Conservation (phyloP, 1,140 invertebrate species). For the Anoplophora glabripennis region DNA sequence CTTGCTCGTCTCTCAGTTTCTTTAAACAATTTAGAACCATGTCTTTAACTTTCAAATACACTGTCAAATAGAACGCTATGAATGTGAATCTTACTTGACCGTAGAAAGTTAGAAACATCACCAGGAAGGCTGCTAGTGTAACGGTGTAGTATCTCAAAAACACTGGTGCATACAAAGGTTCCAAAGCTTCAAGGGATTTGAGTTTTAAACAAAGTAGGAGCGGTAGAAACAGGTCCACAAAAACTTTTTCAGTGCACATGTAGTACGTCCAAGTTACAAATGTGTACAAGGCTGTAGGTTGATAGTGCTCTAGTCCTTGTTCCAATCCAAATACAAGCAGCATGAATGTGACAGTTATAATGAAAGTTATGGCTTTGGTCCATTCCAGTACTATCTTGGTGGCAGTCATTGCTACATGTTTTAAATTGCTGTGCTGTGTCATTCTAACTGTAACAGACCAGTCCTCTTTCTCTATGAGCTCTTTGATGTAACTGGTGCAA, state of each 20-base stretch:
- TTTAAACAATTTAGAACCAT: slow-evolving; percentile 55
- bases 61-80: slow-evolving; percentile 63
- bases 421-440: slow-evolving; percentile 67
- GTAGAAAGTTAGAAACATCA: slow-evolving; percentile 54
- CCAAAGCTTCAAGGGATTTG: slow-evolving; percentile 64
- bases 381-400: slow-evolving; percentile 79
- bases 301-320: slow-evolving; percentile 71
- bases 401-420: slow-evolving; percentile 76
- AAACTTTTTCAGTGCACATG: slow-evolving; percentile 69
- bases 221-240: slow-evolving; percentile 61
- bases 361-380: slow-evolving; percentile 77
- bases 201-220: slow-evolving; percentile 58
- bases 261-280: slow-evolving; percentile 68
- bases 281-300: slow-evolving; percentile 63
- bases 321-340: slow-evolving; percentile 71
- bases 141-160: slow-evolving; percentile 59
- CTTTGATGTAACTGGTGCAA: slow-evolving; percentile 70
- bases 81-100: slow-evolving; percentile 58
- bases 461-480: slow-evolving; percentile 70
- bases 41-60: slow-evolving; percentile 65
- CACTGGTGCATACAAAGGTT: slow-evolving; percentile 64
- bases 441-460: slow-evolving; percentile 73
- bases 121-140: slow-evolving; percentile 53
- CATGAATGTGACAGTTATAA: slow-evolving; percentile 76
- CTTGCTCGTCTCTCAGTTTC: slow-evolving; percentile 58